Conservation (phyloP, 2,797 vertebrate genomes). For the Tarsius wallacei region DNA sequence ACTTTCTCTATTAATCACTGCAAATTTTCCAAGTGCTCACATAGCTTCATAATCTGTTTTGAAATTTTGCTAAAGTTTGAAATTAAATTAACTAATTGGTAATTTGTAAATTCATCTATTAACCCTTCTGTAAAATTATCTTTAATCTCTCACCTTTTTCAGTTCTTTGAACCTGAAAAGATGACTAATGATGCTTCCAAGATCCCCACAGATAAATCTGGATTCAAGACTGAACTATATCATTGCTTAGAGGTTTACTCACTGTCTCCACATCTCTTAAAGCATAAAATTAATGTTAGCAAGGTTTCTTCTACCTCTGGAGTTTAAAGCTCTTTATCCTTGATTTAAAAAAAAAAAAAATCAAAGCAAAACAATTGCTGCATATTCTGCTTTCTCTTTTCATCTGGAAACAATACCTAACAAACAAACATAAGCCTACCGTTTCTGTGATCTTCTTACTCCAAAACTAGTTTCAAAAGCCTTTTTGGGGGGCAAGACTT, state of each 20-base stretch:
- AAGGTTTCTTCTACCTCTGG: neutral
- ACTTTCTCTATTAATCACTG: constrained; percentile 15
- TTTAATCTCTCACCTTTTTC: neutral
- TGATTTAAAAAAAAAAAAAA: neutral
- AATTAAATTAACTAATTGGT: neutral
- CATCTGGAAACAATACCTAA: neutral
- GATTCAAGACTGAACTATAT: constrained; percentile 3
- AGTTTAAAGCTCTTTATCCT: constrained; percentile 27
- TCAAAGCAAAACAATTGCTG: constrained; percentile 27
- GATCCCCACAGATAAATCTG: neutral
- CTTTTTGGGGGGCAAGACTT: neutral
- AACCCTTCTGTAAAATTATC: neutral
- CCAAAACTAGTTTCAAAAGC: neutral
- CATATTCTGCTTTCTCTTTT: neutral
- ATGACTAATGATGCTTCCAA: neutral
- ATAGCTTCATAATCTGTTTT: neutral
- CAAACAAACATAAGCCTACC: neutral
- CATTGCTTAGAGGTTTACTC: neutral
- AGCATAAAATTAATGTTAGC: neutral
- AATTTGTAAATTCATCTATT: constrained; percentile 40
- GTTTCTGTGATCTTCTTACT: neutral
- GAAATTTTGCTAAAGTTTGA: constrained; percentile 28
- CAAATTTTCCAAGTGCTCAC: neutral
- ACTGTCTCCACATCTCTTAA: constrained; percentile 29
- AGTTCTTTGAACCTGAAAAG: constrained; percentile 13